A percentile compares a stretch with the other conserved stretches of the same genome.
These are phyloP conservation scores for Drosophila stalkeri DNA, from an alignment of 2,888 invertebrate genomes.

Conservation along the genomic window DNA sequence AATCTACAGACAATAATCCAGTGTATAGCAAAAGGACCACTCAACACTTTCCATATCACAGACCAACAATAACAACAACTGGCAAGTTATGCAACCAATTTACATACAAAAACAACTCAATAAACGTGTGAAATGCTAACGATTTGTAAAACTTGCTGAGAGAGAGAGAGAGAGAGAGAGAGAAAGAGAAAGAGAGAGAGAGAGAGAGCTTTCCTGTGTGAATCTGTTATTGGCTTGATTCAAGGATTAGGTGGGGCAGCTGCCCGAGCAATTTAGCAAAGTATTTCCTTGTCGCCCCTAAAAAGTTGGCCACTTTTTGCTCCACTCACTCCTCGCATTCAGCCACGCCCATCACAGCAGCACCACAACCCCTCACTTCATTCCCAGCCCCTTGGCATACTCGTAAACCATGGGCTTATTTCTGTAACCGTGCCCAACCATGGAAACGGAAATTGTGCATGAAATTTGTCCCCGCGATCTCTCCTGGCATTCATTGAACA, in stretches of 20 bases:
- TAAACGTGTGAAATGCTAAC: constrained; percentile 81
- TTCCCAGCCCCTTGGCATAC: background rate
- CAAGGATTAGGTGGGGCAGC: constrained; percentile 16
- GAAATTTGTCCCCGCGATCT: constrained; percentile 52
- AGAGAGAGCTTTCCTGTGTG: constrained; percentile 25
- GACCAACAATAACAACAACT: constrained; percentile 40
- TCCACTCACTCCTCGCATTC: constrained; percentile 40
- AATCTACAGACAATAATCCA: constrained; percentile 78
- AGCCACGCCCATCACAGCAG: background rate
- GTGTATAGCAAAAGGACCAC: constrained; percentile 56
- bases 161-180: too few relatives aligned
- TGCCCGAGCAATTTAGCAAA: constrained; percentile 77
- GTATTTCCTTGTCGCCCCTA: constrained; percentile 73
- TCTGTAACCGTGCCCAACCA: constrained; percentile 58
- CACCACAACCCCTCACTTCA: too few relatives aligned
- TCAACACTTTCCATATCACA: constrained; percentile 71
- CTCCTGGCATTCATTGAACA: constrained; percentile 9
- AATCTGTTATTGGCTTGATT: constrained; percentile 43
- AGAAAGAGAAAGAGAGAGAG: too few relatives aligned
- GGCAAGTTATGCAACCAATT: constrained; percentile 75
- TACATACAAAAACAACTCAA: constrained; percentile 81
- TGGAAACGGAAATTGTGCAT: constrained; percentile 74
- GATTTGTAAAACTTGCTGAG: constrained; percentile 73
- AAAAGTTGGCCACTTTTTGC: constrained; percentile 76
- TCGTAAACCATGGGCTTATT: constrained; percentile 75